phyloP scores from a whole-genome alignment of 2,113 vertebrate species.

The Lichenostomus cassidix region DNA sequence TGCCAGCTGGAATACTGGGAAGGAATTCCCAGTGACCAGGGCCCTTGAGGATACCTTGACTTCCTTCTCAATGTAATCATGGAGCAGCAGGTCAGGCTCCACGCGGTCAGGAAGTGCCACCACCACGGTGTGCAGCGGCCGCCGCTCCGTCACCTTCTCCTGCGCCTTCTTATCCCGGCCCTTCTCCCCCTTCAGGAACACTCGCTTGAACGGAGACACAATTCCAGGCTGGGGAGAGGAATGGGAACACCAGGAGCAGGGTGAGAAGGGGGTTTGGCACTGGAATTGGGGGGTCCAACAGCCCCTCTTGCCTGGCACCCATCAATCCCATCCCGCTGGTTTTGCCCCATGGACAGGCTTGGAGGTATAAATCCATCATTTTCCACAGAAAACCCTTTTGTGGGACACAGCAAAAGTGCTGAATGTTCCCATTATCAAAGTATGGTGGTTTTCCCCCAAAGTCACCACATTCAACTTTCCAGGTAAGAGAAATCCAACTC shows the following conservation, averaged over 20 bases:
- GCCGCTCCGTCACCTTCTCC: constrained; percentile 19
- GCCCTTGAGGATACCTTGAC: not conserved
- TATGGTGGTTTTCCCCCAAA: fast-evolving
- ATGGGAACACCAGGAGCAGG: fast-evolving
- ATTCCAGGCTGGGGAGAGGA: not conserved
- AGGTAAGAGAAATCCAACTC: not conserved
- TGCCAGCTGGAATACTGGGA: fast-evolving
- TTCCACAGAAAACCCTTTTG: not conserved
- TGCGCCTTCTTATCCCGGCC: not conserved
- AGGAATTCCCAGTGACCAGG: fast-evolving
- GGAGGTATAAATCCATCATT: fast-evolving
- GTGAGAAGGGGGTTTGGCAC: fast-evolving
- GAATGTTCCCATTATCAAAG: not conserved
- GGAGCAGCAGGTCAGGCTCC: constrained; percentile 6
- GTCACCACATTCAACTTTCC: fast-evolving
- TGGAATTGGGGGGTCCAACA: fast-evolving
- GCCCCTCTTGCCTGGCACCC: fast-evolving
- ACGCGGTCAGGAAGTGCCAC: not conserved
- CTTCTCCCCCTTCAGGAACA: constrained; percentile 19
- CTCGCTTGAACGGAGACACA: not conserved
- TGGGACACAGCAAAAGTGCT: fast-evolving
- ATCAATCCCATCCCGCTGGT: fast-evolving
- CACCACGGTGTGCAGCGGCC: not conserved
- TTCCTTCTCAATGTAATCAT: constrained; percentile 17
- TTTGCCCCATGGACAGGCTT: fast-evolving